Evolutionary conservation across 2,797 vertebrate species (phyloP).

Genomic region (Spea hammondii): DNA sequence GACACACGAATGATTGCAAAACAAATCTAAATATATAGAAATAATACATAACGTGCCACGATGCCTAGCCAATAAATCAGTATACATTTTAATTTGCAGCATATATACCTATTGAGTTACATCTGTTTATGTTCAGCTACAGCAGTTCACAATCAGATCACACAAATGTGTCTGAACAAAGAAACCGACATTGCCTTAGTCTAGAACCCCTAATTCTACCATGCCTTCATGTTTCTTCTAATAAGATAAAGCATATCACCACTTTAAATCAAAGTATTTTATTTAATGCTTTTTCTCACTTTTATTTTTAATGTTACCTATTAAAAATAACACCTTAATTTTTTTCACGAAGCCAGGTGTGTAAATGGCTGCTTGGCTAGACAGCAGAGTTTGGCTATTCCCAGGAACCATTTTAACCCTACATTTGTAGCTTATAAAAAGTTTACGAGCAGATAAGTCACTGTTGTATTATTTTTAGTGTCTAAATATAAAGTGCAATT

Average conservation of each 20-base stretch:
- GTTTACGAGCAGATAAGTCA: slow-evolving; percentile 68
- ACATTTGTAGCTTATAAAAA: slow-evolving; percentile 69
- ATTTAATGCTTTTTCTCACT: background rate
- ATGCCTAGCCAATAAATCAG: too few species aligned
- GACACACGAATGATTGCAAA: too few species aligned
- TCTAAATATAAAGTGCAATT: slow-evolving; percentile 52
- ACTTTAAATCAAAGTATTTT: background rate
- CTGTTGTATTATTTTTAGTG: slow-evolving; percentile 54
- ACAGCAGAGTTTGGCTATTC: slow-evolving; percentile 62
- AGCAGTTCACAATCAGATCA: too few species aligned
- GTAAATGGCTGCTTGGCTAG: slow-evolving; percentile 67
- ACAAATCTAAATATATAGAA: too few species aligned
- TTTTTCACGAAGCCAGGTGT: slow-evolving; percentile 66
- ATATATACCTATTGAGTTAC: too few species aligned
- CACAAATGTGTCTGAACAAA: too few species aligned
- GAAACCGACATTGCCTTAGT: too few species aligned
- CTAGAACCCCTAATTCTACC: too few species aligned
- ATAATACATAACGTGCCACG: too few species aligned
- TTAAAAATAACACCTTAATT: background rate
- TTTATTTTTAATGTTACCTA: background rate
- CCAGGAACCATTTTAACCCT: slow-evolving; percentile 52
- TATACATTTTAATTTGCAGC: too few species aligned
- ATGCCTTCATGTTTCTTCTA: too few species aligned
- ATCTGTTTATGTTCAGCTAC: too few species aligned
- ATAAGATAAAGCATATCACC: background rate